These are phyloP conservation scores for Hypselothyrea guttata DNA, from an alignment of 2,888 invertebrate species.

Conservation along the genomic window DNA sequence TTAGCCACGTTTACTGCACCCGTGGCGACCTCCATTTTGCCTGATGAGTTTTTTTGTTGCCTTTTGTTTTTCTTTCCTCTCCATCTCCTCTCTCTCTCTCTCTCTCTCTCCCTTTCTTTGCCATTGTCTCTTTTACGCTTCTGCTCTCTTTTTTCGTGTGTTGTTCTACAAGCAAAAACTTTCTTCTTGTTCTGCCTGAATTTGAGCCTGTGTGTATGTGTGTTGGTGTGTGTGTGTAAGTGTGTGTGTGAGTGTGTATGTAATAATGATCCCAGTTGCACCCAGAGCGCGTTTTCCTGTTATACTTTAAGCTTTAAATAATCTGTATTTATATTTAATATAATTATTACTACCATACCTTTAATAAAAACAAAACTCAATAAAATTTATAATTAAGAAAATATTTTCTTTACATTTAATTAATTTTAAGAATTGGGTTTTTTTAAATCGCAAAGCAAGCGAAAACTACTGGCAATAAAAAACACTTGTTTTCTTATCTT, in stretches of 20 bases:
- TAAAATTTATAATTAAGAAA: too few relatives aligned
- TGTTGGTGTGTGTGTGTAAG: conserved; percentile 41
- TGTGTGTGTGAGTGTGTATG: conserved; percentile 6
- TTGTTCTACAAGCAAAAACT: conserved; percentile 49
- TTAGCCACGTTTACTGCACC: conserved; percentile 77
- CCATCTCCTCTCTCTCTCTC: conserved; percentile 8
- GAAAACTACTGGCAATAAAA: too few relatives aligned
- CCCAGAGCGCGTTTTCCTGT: too few relatives aligned
- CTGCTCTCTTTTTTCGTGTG: conserved; percentile 11
- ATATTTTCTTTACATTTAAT: too few relatives aligned
- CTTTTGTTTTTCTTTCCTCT: conserved; percentile 9
- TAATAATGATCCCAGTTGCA: conserved; percentile 38
- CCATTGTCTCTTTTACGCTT: too few relatives aligned
- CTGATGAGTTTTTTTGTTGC: conserved; percentile 68
- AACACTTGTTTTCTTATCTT: too few relatives aligned
- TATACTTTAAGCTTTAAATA: too few relatives aligned
- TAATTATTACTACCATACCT: too few relatives aligned
- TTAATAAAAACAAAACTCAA: too few relatives aligned
- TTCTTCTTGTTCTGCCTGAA: not conserved
- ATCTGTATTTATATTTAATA: too few relatives aligned
- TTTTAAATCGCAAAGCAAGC: too few relatives aligned
- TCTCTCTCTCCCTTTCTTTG: conserved; percentile 15
- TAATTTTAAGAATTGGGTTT: too few relatives aligned
- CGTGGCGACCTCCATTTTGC: conserved; percentile 77
- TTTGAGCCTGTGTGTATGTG: not conserved